phyloP scores from a whole-genome alignment of 2,797 vertebrate genomes.

The Falco biarmicus region DNA sequence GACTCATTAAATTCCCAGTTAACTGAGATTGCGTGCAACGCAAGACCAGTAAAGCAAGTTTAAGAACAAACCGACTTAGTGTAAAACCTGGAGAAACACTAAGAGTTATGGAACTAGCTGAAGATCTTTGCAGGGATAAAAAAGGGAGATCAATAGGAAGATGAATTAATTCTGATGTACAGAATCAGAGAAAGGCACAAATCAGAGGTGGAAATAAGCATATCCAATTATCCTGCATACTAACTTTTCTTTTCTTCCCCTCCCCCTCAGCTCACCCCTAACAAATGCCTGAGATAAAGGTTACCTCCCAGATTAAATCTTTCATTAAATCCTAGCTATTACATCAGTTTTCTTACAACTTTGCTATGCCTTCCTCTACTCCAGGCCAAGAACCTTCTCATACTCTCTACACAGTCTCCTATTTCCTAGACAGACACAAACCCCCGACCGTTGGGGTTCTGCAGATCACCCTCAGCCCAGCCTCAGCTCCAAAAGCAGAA shows the following conservation, averaged over 20 bases:
- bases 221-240: not conserved
- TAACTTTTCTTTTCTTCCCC: not conserved
- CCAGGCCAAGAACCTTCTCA: not conserved
- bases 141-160: not conserved
- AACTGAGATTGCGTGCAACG: not conserved
- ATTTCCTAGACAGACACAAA: not conserved
- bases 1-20: not conserved
- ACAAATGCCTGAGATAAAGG: constrained; percentile 15
- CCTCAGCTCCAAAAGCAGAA: not conserved
- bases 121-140: not conserved
- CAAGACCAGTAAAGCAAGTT: not conserved
- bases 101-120: not conserved
- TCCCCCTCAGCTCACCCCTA: not conserved
- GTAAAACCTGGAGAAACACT: not conserved
- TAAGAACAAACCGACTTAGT: not conserved
- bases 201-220: not conserved
- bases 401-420: not conserved
- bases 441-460: accelerated
- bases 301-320: constrained; percentile 24
- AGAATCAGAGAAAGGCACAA: not conserved
- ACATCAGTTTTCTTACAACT: not conserved
- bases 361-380: not conserved
- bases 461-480: not conserved
- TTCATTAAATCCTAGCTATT: constrained; percentile 22
- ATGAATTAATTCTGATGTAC: not conserved